These are phyloP conservation scores for Hyles vespertilio DNA, from an alignment of 1,140 invertebrate species.

Conservation along the genomic window DNA sequence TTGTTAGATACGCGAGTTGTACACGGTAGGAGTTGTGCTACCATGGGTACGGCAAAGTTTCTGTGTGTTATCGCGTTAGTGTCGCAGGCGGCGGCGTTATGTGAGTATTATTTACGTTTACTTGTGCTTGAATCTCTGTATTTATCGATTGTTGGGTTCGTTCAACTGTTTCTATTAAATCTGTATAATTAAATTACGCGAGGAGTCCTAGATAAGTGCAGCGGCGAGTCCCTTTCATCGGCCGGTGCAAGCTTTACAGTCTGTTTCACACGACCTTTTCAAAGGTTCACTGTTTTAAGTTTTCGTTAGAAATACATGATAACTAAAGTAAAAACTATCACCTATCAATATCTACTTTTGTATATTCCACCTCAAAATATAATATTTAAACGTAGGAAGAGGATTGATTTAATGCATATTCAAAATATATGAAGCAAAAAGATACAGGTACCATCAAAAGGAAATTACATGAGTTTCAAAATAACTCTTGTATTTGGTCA, in stretches of 20 bases:
- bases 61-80: constrained; percentile 56
- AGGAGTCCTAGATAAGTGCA: not conserved
- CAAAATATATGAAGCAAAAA: too few relatives aligned
- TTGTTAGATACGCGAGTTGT: constrained; percentile 50
- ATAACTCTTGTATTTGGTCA: too few relatives aligned
- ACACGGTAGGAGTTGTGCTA: constrained; percentile 47
- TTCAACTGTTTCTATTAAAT: constrained; percentile 34
- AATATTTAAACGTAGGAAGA: too few relatives aligned
- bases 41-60: constrained; percentile 58
- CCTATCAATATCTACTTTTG: too few relatives aligned
- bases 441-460: too few relatives aligned
- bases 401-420: too few relatives aligned
- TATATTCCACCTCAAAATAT: too few relatives aligned
- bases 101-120: constrained; percentile 53
- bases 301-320: too few relatives aligned
- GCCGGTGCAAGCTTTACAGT: constrained; percentile 3
- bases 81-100: constrained; percentile 53
- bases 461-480: too few relatives aligned
- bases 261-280: constrained; percentile 7
- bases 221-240: constrained; percentile 2
- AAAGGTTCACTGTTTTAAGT: not conserved
- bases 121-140: constrained; percentile 7
- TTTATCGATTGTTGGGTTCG: constrained; percentile 24
- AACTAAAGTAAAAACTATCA: too few relatives aligned
- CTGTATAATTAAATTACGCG: constrained; percentile 4